A percentile compares a stretch with the other conserved stretches of the same genome.
Conservation (phyloP, 2,888 invertebrate species). For the Melanostoma scalare region DNA sequence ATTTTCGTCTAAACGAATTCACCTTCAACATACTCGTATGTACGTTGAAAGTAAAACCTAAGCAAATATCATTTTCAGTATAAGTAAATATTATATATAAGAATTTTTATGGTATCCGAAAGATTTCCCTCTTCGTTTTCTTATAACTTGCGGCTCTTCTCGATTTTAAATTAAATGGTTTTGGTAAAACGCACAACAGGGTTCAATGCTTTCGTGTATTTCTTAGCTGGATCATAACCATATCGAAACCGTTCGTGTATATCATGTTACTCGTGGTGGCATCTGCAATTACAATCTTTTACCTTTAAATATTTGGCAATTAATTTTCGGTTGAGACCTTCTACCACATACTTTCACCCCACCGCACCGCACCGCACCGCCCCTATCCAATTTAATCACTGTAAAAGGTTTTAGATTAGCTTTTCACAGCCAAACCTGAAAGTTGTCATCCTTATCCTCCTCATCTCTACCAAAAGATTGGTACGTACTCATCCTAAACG, state of each 20-base stretch:
- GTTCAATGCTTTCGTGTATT: constrained; percentile 1
- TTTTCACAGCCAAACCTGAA: constrained; percentile 56
- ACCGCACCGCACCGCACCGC: constrained; percentile 3
- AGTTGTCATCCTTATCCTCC: constrained; percentile 40
- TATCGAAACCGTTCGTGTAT: constrained; percentile 26
- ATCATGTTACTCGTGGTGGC: constrained; percentile 37
- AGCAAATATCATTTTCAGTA: no score
- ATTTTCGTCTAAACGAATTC: no score
- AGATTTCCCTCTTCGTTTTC: no score
- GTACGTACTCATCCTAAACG: neutral
- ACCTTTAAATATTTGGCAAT: constrained; percentile 70
- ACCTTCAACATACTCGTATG: no score
- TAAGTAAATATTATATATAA: no score
- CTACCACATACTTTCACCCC: constrained; percentile 18
- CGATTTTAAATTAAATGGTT: no score
- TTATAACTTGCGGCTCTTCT: no score
- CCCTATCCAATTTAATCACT: constrained; percentile 69
- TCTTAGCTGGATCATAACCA: constrained; percentile 7
- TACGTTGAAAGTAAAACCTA: no score
- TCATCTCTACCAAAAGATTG: constrained; percentile 13
- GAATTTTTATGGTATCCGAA: no score
- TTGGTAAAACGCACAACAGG: no score
- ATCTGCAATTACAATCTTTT: constrained; percentile 70
- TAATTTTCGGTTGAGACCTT: constrained; percentile 60
- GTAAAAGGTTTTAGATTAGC: constrained; percentile 68